Percentiles rank a stretch among this genome's conserved stretches.
These are phyloP conservation scores for Cantharis rustica DNA, from an alignment of 2,888 invertebrate species.

Conservation along the genomic window DNA sequence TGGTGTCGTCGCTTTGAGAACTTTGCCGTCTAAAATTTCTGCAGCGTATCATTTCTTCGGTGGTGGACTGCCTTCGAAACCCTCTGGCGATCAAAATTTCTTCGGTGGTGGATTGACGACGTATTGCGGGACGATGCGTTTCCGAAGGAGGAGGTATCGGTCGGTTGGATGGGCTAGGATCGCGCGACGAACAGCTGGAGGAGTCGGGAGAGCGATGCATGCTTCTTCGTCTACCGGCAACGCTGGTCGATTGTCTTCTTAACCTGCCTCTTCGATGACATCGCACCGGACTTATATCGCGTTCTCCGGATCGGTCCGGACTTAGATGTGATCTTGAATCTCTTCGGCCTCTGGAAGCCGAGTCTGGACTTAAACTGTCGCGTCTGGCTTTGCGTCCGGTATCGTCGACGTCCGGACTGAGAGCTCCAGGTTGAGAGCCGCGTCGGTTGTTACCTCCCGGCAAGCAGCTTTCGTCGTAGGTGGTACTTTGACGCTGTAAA, in stretches of 20 bases:
- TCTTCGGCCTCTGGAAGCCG: constrained; percentile 74
- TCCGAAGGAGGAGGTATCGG: constrained; percentile 60
- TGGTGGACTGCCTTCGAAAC: constrained; percentile 87
- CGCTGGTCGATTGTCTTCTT: constrained; percentile 79
- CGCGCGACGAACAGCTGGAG: constrained; percentile 81
- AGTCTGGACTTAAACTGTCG: constrained; percentile 89
- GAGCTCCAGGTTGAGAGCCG: constrained; percentile 79
- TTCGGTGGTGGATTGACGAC: constrained; percentile 88
- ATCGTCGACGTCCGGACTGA: constrained; percentile 79
- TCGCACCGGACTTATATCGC: constrained; percentile 78
- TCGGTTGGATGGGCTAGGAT: constrained; percentile 80
- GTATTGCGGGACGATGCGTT: constrained; percentile 73
- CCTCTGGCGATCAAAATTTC: constrained; percentile 90
- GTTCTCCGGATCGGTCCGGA: constrained; percentile 79
- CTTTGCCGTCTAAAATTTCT: constrained; percentile 89
- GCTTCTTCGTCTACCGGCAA: constrained; percentile 61
- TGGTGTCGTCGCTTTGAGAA: constrained; percentile 85
- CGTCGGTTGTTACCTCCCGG: constrained; percentile 69
- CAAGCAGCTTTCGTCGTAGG: constrained; percentile 83
- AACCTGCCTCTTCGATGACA: constrained; percentile 72
- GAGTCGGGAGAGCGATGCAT: constrained; percentile 68
- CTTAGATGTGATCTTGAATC: constrained; percentile 80
- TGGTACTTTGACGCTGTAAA: constrained; percentile 84
- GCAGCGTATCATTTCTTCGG: constrained; percentile 91
- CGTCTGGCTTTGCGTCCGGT: constrained; percentile 74